Percentiles rank a stretch among this genome's conserved stretches.
Evolutionary conservation across 1,140 invertebrate genomes (phyloP).

Genomic region (Apis dorsata): DNA sequence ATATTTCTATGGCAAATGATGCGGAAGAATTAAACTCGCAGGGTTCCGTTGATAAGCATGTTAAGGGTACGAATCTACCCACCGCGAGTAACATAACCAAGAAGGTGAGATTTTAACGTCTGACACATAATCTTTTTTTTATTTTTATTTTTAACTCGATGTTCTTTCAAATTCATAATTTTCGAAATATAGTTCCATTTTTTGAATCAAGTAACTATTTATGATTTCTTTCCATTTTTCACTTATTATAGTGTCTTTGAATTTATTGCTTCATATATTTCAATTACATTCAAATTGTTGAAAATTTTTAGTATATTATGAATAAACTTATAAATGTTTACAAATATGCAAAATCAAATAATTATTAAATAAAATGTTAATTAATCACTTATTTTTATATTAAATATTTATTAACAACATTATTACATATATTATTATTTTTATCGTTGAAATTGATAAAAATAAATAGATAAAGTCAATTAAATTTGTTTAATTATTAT

Average conservation of each 20-base stretch:
- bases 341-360: too few relatives aligned
- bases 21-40: not conserved
- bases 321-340: too few relatives aligned
- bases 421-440: too few relatives aligned
- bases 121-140: too few relatives aligned
- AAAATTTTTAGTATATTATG: too few relatives aligned
- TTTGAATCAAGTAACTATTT: not conserved
- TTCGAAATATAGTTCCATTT: not conserved
- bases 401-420: too few relatives aligned
- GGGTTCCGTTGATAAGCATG: not conserved
- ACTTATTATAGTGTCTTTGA: not conserved
- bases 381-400: too few relatives aligned
- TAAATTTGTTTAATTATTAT: too few relatives aligned
- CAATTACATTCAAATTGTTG: not conserved
- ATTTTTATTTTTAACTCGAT: not conserved
- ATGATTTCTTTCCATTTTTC: not conserved
- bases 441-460: too few relatives aligned
- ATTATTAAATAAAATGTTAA: not conserved
- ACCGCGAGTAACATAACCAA: conserved; percentile 25
- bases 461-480: too few relatives aligned
- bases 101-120: conserved; percentile 41
- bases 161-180: not conserved
- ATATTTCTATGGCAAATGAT: not conserved
- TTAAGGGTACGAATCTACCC: not conserved
- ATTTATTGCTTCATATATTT: not conserved